Evolutionary conservation across 53 echinoderm and acorn worm genomes (phyloP), one percentile per base, ranked within the genome.

Genomic region (Holothuria scabra): DNA sequence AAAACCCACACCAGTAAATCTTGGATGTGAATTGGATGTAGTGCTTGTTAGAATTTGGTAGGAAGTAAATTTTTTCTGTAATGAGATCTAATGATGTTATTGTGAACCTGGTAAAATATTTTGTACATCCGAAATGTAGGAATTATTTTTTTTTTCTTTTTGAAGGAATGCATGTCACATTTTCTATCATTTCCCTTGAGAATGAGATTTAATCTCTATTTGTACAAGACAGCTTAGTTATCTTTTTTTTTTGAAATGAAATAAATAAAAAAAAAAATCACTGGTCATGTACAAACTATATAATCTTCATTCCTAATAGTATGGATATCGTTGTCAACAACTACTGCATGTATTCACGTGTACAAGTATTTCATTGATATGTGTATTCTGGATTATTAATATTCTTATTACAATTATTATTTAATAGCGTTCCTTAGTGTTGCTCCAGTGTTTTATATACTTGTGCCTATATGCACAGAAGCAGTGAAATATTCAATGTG

Each of bases 201-300:
- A 32, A 33, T 35, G 69, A 69, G 69, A 69, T 33, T 34, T 34
- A 32, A 69, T 69, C 69, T 69, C 41, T 41, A 35, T 69, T 34
- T 30, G 44, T 69, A 69, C 69, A 35, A 69, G 69, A 34, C 69
- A 52, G 69, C 69, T 69, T 4, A 18, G 35, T n/a, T 32, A 69
- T 32, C 18, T 5, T 34, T 34, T 19, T 34, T 33, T 69, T 41
- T 69, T 41, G 30, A 67, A 32, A 32, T 35, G 41, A 2, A 52
- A 52, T n/a, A 16, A 13, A 13, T 48, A 48, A 48, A 52, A 52
- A 67, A 19, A 29, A 32, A 37, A 32, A 69, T 69, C 35, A 41
- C 69, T 69, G 35, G 69, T 37, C 69, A 69, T 69, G 69, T 69
- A 69, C 34, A 69, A 69, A 32, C n/a, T 69, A 69, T 69, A 69